Evolutionary conservation across 2,113 vertebrate species (phyloP), one percentile per base, ranked within the genome.

Genomic region (Numenius arquata): DNA sequence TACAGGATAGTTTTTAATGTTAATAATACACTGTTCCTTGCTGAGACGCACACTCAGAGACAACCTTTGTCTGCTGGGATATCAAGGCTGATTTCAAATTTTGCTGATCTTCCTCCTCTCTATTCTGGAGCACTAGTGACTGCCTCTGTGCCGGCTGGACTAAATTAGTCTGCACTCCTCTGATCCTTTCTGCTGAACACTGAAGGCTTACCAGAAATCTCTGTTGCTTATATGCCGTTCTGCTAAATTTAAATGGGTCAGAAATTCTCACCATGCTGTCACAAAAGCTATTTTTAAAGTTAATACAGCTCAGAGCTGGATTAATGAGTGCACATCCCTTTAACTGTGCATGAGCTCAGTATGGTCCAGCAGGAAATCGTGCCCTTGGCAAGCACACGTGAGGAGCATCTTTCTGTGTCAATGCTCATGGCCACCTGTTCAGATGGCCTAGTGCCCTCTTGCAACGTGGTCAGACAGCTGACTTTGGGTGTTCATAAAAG

Each of bases 161-260:
- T 79, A 78, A 87, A 93, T 89, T 81, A 85, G 53, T 72, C 76
- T 92, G 76, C 45, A 38, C 22, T 92, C 12, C 48, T 76, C 75
- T 85, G 55, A 48, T 86, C 74, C 0, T 0, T 88, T 97, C 58
- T 67, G 34, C 88, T 76, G 79, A 92, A 47, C 36, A 38, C 47
- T 43, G 71, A 92, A 89, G 71, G n/a, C 85, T 85, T 93, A 89
- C 58, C 70, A 83, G 67, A 92, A 87, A 92, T 79, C 87, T 87
- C 48, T 72, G 41, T 45, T 88, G 78, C 91, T 93, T 94, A 55
- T 90, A 75, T 18, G 18, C 56, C 66, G 58, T 53, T 95, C 88
- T 94, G 71, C 66, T 97, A 93, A 83, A 91, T 96, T 90, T 90
- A 97, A 97, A 87, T 97, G 80, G 97, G 96, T 97, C 97, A 97